Conservation (phyloP, 1,140 invertebrate species). For the Eurosta solidaginis region DNA sequence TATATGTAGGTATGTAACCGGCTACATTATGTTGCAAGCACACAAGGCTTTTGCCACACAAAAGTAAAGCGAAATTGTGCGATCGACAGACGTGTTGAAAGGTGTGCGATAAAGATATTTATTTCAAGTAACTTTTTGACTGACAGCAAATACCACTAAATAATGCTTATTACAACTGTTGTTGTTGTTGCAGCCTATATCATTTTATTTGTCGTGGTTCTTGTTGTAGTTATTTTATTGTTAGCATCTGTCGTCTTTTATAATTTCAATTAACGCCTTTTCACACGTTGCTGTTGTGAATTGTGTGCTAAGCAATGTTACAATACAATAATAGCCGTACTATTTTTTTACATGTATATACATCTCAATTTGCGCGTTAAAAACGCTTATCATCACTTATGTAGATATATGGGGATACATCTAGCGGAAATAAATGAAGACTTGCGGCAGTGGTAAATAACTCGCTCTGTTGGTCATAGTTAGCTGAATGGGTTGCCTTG, state of each 20-base stretch:
- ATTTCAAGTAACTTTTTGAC: neutral
- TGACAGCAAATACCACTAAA: neutral
- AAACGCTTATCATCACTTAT: too few relatives aligned
- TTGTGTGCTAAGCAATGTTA: neutral
- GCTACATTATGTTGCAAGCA: too few relatives aligned
- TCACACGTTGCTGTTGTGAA: neutral
- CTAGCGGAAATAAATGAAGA: too few relatives aligned
- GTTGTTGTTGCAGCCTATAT: neutral
- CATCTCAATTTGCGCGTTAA: too few relatives aligned
- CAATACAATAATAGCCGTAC: neutral
- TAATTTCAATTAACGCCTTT: constrained; percentile 14
- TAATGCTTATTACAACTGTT: constrained; percentile 6
- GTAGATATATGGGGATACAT: too few relatives aligned
- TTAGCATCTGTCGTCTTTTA: neutral
- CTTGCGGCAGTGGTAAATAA: too few relatives aligned
- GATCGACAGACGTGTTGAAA: constrained; percentile 3
- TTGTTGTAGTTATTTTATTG: neutral
- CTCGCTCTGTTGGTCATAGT: too few relatives aligned
- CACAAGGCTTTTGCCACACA: too few relatives aligned
- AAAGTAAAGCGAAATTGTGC: too few relatives aligned
- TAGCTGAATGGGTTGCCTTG: too few relatives aligned
- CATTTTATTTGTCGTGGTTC: too few relatives aligned
- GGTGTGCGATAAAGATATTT: neutral
- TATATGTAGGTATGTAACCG: neutral
- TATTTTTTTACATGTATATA: too few relatives aligned